Percentiles rank a stretch among this genome's conserved stretches.
Conservation (phyloP, 2,113 vertebrate genomes). For the Nesoenas mayeri region DNA sequence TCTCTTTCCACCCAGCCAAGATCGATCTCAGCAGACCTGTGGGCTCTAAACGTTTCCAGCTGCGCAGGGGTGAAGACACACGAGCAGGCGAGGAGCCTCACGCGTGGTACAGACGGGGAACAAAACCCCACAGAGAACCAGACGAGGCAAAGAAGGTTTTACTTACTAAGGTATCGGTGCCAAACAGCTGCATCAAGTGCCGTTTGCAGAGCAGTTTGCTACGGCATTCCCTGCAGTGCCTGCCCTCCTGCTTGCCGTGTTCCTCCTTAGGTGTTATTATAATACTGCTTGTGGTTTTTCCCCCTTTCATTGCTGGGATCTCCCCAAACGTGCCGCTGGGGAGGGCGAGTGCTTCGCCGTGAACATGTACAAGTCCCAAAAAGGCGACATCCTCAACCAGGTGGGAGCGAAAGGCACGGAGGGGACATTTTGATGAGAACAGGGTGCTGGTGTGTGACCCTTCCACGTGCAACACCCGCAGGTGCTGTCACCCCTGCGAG, state of each 20-base stretch:
- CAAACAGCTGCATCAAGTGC: not conserved
- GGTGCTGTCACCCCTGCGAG: accelerated
- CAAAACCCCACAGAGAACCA: not conserved
- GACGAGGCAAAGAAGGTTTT: not conserved
- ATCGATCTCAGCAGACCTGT: not conserved
- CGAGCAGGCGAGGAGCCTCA: not conserved
- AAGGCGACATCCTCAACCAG: not conserved
- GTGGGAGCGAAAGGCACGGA: not conserved
- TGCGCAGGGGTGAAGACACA: not conserved
- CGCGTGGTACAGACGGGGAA: not conserved
- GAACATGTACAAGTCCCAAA: accelerated
- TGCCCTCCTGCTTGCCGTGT: not conserved
- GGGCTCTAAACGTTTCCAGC: not conserved
- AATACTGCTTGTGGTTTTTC: not conserved
- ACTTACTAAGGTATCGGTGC: accelerated
- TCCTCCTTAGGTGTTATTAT: not conserved
- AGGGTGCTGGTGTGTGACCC: not conserved
- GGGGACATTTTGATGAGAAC: not conserved
- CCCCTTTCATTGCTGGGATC: not conserved
- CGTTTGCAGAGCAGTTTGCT: not conserved
- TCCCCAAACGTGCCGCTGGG: not conserved
- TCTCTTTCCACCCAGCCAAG: not conserved
- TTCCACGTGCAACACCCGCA: not conserved
- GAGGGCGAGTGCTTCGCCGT: not conserved
- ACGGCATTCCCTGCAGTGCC: not conserved